phyloP scores from a whole-genome alignment of 2,888 invertebrate species.

The Hololepta plana region DNA sequence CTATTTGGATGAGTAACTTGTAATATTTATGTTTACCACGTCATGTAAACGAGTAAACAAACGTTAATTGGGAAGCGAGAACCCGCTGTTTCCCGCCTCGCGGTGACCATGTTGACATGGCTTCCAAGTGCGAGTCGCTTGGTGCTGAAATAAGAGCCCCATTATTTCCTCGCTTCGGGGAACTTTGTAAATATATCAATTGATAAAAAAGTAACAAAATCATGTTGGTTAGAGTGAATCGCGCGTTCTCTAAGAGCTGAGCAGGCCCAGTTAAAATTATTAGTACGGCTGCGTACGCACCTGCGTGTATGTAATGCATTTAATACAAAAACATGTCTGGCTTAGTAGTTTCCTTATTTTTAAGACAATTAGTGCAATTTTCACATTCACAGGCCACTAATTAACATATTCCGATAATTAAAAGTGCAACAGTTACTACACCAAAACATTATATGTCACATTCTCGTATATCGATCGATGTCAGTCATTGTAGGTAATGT shows the following conservation, averaged over 20 bases:
- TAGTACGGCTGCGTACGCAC: constrained; percentile 94
- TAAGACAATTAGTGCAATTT: constrained; percentile 6
- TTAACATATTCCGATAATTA: constrained; percentile 21
- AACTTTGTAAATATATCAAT: constrained; percentile 8
- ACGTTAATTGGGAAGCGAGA: too few species aligned
- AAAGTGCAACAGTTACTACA: constrained; percentile 19
- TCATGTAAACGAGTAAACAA: too few species aligned
- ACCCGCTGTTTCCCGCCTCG: too few species aligned
- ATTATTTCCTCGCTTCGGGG: too few species aligned
- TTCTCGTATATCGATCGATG: constrained; percentile 39
- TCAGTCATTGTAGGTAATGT: constrained; percentile 31
- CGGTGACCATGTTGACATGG: too few species aligned
- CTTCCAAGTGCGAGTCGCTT: too few species aligned
- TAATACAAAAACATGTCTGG: constrained; percentile 28
- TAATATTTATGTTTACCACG: too few species aligned
- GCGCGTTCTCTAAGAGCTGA: constrained; percentile 33
- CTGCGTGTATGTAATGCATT: constrained; percentile 52
- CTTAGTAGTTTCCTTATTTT: constrained; percentile 18
- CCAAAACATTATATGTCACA: constrained; percentile 26
- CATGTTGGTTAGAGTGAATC: constrained; percentile 21
- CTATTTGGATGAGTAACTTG: too few species aligned
- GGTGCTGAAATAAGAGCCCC: too few species aligned
- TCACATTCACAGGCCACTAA: constrained; percentile 18
- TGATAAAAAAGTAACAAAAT: constrained; percentile 15
- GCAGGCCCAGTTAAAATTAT: constrained; percentile 78